A percentile compares a stretch with the other conserved stretches of the same genome.
phyloP scores from a whole-genome alignment of 2,888 invertebrate genomes.

The Diplolepis rosae region DNA sequence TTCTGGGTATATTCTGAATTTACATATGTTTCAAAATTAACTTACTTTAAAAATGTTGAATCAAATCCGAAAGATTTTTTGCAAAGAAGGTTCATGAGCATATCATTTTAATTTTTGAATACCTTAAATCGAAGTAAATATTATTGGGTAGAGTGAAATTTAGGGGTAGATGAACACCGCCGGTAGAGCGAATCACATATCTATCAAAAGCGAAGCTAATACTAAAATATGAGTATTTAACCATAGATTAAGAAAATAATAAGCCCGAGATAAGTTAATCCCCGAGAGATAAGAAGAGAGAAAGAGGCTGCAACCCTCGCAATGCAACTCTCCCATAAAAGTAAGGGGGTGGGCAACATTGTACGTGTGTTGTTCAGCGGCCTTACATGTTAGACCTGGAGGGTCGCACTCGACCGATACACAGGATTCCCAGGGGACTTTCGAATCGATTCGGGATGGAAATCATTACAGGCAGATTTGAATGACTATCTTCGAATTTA shows the following conservation, averaged over 20 bases:
- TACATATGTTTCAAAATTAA: too few species aligned
- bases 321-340: constrained; percentile 47
- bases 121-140: too few species aligned
- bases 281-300: constrained; percentile 65
- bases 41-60: too few species aligned
- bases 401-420: constrained; percentile 53
- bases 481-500: constrained; percentile 72
- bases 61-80: too few species aligned
- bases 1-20: too few species aligned
- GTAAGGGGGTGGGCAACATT: constrained; percentile 56
- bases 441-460: constrained; percentile 73
- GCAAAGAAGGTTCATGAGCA: too few species aligned
- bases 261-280: constrained; percentile 73
- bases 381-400: constrained; percentile 52
- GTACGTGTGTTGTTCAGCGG: constrained; percentile 61
- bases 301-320: constrained; percentile 48
- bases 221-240: constrained; percentile 74
- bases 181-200: constrained; percentile 46
- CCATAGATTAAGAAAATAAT: constrained; percentile 73
- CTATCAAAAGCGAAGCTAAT: constrained; percentile 58
- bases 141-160: too few species aligned
- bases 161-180: too few species aligned
- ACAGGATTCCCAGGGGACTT: constrained; percentile 70
- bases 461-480: constrained; percentile 73
- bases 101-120: too few species aligned